Percentiles rank a stretch among this genome's conserved stretches.
Evolutionary conservation across 2,888 invertebrate species (phyloP).

Genomic region (Polydrusus pterygomalis): DNA sequence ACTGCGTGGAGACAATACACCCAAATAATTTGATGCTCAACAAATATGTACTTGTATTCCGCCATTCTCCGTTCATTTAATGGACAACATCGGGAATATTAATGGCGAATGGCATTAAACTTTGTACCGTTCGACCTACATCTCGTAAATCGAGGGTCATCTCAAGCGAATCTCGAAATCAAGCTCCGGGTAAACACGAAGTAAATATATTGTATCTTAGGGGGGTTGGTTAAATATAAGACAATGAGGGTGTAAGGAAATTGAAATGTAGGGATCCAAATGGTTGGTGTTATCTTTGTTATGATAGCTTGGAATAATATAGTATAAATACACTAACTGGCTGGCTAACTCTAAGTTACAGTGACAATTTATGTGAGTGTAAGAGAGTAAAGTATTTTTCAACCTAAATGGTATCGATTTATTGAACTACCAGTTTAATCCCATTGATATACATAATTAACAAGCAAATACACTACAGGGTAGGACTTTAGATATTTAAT

Average conservation of each 20-base stretch:
- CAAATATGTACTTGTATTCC: slow-evolving; percentile 25
- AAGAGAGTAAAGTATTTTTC: too few relatives aligned
- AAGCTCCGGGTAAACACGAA: slow-evolving; percentile 39
- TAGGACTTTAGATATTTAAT: too few relatives aligned
- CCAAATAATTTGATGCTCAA: not conserved
- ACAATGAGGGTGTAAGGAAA: not conserved
- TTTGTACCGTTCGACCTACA: slow-evolving; percentile 45
- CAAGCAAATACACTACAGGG: too few relatives aligned
- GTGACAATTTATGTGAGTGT: too few relatives aligned
- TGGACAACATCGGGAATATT: slow-evolving; percentile 51
- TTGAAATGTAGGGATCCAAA: not conserved
- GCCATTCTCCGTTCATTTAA: slow-evolving; percentile 38
- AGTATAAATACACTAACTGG: too few relatives aligned
- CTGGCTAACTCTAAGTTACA: too few relatives aligned
- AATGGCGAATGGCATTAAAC: slow-evolving; percentile 47
- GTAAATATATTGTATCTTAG: slow-evolving; percentile 36
- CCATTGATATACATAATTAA: too few relatives aligned
- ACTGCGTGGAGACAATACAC: too few relatives aligned
- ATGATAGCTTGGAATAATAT: not conserved
- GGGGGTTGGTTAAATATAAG: not conserved
- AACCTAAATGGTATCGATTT: too few relatives aligned
- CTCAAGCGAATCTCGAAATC: slow-evolving; percentile 35
- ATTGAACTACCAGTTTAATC: too few relatives aligned
- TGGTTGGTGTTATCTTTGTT: not conserved
- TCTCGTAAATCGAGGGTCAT: slow-evolving; percentile 47